A percentile compares a stretch with the other conserved stretches of the same genome.
phyloP scores from a whole-genome alignment of 2,797 vertebrate species.

The Urophycis tenuis region DNA sequence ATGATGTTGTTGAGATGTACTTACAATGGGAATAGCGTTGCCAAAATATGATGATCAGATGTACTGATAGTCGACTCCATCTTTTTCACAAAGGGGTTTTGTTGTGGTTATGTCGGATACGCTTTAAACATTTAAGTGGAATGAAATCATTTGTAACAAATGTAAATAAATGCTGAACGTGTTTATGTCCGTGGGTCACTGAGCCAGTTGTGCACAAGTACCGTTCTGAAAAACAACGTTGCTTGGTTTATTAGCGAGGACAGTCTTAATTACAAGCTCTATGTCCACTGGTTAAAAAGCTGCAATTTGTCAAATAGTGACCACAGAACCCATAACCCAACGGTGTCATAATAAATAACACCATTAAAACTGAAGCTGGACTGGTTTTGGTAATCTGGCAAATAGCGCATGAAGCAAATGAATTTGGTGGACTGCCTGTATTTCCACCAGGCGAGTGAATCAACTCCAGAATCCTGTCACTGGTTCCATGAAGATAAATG shows the following conservation, averaged over 20 bases:
- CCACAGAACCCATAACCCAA: neutral
- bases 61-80: neutral
- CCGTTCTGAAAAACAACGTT: no score
- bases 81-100: neutral
- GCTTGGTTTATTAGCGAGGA: neutral
- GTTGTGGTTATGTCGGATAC: neutral
- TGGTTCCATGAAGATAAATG: constrained; percentile 73
- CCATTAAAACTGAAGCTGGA: constrained; percentile 59
- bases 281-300: neutral
- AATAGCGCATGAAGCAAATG: constrained; percentile 51
- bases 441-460: constrained; percentile 58
- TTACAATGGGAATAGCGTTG: neutral
- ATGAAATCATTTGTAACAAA: neutral
- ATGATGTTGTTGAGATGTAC: neutral
- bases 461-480: constrained; percentile 69
- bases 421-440: constrained; percentile 56
- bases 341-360: constrained; percentile 18
- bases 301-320: neutral
- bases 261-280: neutral
- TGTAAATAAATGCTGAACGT: no score
- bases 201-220: no score
- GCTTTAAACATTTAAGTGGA: neutral
- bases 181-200: no score
- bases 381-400: constrained; percentile 63
- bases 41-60: neutral